phyloP scores from a whole-genome alignment of 1,140 invertebrate genomes.

The Palaemon carinicauda region DNA sequence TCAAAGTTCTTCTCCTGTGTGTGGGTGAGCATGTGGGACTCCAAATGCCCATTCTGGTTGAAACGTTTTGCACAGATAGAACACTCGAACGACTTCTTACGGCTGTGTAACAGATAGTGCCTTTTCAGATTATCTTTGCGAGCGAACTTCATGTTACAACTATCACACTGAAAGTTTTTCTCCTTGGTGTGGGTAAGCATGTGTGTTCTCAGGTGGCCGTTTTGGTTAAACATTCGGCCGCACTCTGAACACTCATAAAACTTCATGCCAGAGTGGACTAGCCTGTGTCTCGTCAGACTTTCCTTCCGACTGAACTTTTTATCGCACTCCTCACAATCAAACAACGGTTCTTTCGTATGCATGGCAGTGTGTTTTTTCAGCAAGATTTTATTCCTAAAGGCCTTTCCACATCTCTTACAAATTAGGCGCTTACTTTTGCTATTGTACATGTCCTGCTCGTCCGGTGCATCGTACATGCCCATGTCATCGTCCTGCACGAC shows the following conservation, averaged over 20 bases:
- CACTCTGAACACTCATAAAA: constrained; percentile 78
- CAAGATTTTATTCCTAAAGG: too few species aligned
- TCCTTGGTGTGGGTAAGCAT: constrained; percentile 78
- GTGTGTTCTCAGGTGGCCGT: constrained; percentile 84
- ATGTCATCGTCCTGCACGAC: too few species aligned
- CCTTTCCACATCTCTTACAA: too few species aligned
- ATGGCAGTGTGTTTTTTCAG: constrained; percentile 63
- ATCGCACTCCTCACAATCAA: constrained; percentile 66
- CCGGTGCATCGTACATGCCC: too few species aligned
- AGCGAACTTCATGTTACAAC: constrained; percentile 84
- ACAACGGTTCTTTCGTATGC: constrained; percentile 78
- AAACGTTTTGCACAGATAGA: constrained; percentile 80
- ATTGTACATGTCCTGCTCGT: too few species aligned
- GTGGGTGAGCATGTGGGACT: too few species aligned
- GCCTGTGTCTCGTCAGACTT: constrained; percentile 80
- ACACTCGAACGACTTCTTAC: constrained; percentile 86
- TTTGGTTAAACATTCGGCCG: constrained; percentile 80
- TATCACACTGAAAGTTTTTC: constrained; percentile 80
- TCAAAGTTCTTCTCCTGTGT: not conserved
- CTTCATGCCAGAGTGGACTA: constrained; percentile 80
- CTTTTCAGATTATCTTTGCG: constrained; percentile 84
- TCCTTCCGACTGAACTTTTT: constrained; percentile 78
- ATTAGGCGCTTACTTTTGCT: too few species aligned
- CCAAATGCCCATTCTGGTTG: constrained; percentile 73
- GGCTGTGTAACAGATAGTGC: constrained; percentile 82